Evolutionary conservation across 2,888 invertebrate species (phyloP), one percentile per base, ranked within the genome.

Genomic region (Ormyrus pomaceus): DNA sequence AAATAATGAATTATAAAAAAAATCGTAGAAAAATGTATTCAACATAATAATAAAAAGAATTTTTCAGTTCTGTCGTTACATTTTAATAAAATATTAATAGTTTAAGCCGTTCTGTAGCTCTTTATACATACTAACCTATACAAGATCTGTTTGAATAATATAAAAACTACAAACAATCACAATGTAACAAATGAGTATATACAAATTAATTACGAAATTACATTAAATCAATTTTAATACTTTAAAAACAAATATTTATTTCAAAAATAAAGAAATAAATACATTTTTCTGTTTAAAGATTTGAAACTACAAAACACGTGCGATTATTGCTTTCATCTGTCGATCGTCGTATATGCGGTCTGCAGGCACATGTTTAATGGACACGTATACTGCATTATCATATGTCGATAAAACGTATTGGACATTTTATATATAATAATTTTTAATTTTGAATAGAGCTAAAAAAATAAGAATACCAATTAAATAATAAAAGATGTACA

Each of bases 81-180:
- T 34, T 34, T 34, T 34, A 64, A 13, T 68, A 13, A 59, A 55
- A 50, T 6, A 45, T 34, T 34, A 34, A 34, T 34, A 34, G 34
- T 34, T 34, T 34, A 34, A 34, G 2, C 34, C 34, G 34, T 34
- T 34, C 34, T 34, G 34, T 34, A 34, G 34, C 34, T 34, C 53
- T n/a, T 58, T 61, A n/a, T 62, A 9, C 13, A 45, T 51, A 79
- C 62, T 79, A 79, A 79, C 79, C 74, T 79, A 56, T 53, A 76
- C 61, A 50, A 8, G 34, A 34, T 34, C 34, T 48, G 9, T 10
- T 5, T 45, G 53, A 55, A 2, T 71, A 65, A 58, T 34, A 34
- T 34, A 34, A 34, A 34, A 34, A 10, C 34, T 58, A 55, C 10
- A 11, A 19, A 5, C 19, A 11, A 8, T 34, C 8, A 55, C 34